phyloP scores from a whole-genome alignment of 2,888 invertebrate genomes.

The Idaea dimidiata region DNA sequence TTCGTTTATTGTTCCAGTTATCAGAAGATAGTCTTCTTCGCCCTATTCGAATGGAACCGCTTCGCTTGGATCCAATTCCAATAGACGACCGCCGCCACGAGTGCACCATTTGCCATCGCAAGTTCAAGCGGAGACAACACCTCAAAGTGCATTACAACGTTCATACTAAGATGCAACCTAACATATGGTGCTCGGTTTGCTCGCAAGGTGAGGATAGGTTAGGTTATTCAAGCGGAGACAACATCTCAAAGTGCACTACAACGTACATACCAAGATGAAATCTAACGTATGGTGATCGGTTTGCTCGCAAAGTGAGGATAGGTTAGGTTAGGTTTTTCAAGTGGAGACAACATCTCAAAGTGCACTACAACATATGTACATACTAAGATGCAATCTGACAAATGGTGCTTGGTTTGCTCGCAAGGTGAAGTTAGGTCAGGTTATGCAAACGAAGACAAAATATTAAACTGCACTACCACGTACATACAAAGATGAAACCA shows the following conservation, averaged over 20 bases:
- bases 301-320: constrained; percentile 55
- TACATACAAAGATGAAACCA: constrained; percentile 47
- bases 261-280: constrained; percentile 50
- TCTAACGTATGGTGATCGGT: constrained; percentile 59
- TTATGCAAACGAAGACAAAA: constrained; percentile 65
- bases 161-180: constrained; percentile 46
- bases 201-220: constrained; percentile 47
- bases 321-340: constrained; percentile 38
- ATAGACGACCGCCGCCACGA: constrained; percentile 52
- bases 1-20: constrained; percentile 15
- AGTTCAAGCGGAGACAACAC: constrained; percentile 70
- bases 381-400: constrained; percentile 39
- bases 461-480: constrained; percentile 62
- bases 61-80: background rate
- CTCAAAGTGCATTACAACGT: constrained; percentile 64
- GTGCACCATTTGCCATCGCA: constrained; percentile 60
- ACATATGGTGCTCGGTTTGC: constrained; percentile 61
- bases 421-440: constrained; percentile 43
- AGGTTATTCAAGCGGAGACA: constrained; percentile 58
- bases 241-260: constrained; percentile 65
- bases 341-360: constrained; percentile 65
- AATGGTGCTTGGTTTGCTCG: constrained; percentile 63
- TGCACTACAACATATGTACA: constrained; percentile 61
- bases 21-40: constrained; percentile 35
- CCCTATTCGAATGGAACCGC: constrained; percentile 22